Evolutionary conservation across 2,888 invertebrate species (phyloP), one percentile per base, ranked within the genome.

Genomic region (Melanostoma scalare): DNA sequence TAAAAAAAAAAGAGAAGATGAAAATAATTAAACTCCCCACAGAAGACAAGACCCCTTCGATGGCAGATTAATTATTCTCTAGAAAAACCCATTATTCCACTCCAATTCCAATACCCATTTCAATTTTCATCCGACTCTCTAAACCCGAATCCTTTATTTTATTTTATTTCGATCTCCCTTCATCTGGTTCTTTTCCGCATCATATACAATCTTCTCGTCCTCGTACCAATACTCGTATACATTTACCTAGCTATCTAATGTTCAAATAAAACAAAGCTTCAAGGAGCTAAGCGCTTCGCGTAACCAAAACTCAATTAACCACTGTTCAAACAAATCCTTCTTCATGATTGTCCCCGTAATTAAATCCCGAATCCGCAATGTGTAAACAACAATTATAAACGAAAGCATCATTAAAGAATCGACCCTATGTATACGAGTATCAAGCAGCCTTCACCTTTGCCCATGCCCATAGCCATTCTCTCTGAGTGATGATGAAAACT

Each of bases 251-350:
- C 30, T 69, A 67, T 67, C 71, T 56, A 81, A 72, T 67, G 67
- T 81, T 60, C 58, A 60, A 76, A 71, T 67, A 71, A 71, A 84
- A 79, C 69, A 71, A 75, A 74, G 73, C 65, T 73, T 60, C 35
- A 46, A 71, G 78, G 74, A 69, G 56, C 38, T 56, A 74, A 74
- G 61, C 65, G 84, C 67, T 60, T 67, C 69, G 60, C 84, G 78
- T 75, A 79, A 84, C 84, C 71, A 71, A 78, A 84, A 79, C 78
- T 84, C 84, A 84, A 84, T 84, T 84, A 84, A 84, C 74, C 78
- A 65, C 84, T 84, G 78, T 84, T 75, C 78, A 84, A 84, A 84
- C 79, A 84, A 75, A 84, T 74, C 71, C 78, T 56, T 79, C 74
- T 50, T 67, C 50, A 69, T 79, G 74, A 84, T 75, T 84, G 84